Conservation (phyloP, 1,140 invertebrate genomes). For the Drosophila setifemur region DNA sequence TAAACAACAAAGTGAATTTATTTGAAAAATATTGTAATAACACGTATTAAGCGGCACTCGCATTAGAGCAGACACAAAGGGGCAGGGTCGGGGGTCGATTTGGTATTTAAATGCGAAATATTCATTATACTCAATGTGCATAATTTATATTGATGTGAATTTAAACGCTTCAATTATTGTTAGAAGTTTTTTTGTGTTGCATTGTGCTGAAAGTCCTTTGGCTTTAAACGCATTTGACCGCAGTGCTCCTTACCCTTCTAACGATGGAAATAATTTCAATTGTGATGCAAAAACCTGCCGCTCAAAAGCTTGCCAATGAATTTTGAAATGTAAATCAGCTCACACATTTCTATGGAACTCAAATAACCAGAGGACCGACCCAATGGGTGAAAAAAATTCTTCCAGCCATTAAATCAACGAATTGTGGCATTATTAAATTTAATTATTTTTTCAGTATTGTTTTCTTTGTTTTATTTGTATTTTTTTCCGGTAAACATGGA, state of each 20-base stretch:
- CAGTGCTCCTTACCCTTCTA: neutral
- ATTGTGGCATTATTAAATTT: slow-evolving; percentile 3
- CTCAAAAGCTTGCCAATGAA: slow-evolving; percentile 6
- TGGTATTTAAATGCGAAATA: slow-evolving; percentile 9
- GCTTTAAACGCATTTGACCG: slow-evolving; percentile 2
- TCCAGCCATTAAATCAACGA: slow-evolving; percentile 21
- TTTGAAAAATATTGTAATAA: slow-evolving; percentile 11
- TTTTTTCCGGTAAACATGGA: neutral
- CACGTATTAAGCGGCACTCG: neutral
- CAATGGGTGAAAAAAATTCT: neutral
- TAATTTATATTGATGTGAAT: slow-evolving; percentile 54
- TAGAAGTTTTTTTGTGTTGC: slow-evolving; percentile 8
- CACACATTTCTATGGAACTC: neutral
- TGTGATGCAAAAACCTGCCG: slow-evolving; percentile 1
- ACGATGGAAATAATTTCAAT: slow-evolving; percentile 15
- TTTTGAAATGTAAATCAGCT: slow-evolving; percentile 35
- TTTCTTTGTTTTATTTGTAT: neutral
- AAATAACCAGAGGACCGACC: slow-evolving; percentile 6
- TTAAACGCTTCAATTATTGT: slow-evolving; percentile 47
- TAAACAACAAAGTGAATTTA: neutral
- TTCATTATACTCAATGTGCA: slow-evolving; percentile 26
- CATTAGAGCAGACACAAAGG: neutral
- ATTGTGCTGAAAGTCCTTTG: neutral
- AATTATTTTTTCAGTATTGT: neutral
- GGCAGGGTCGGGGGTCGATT: neutral